phyloP scores from a whole-genome alignment of 2,797 vertebrate genomes.

The Threskiornis aethiopicus region DNA sequence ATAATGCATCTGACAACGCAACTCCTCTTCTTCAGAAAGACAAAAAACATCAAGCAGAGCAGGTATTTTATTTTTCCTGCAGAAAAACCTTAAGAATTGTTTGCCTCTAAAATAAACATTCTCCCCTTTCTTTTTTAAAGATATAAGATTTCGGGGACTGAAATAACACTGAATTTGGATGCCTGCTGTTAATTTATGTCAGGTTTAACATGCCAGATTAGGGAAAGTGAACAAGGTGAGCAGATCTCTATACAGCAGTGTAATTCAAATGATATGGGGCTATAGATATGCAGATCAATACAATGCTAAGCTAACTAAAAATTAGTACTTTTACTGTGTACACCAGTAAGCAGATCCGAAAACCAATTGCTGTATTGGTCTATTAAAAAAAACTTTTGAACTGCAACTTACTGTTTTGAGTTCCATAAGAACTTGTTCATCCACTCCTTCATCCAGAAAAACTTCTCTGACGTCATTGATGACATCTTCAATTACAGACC shows the following conservation, averaged over 20 bases:
- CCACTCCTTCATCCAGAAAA: constrained; percentile 97
- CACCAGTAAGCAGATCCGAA: background rate
- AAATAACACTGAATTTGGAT: background rate
- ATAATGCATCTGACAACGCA: background rate
- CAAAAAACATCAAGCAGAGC: background rate
- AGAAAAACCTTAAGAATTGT: background rate
- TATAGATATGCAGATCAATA: background rate
- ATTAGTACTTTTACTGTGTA: background rate
- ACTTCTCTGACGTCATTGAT: constrained; percentile 97
- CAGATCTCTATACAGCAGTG: background rate
- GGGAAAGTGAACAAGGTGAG: background rate
- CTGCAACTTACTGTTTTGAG: constrained; percentile 89
- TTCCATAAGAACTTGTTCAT: constrained; percentile 97
- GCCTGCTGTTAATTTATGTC: background rate
- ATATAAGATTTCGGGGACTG: fast-evolving
- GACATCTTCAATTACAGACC: constrained; percentile 96
- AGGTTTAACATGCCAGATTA: background rate
- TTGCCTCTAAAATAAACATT: background rate
- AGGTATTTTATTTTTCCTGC: background rate
- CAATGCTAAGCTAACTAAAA: background rate
- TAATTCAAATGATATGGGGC: background rate
- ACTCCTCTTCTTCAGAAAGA: background rate
- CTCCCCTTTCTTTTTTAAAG: background rate
- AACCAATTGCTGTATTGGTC: background rate
- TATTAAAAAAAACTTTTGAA: background rate